Evolutionary conservation across 2,888 invertebrate species (phyloP).

Genomic region (Palloptera scutellata): DNA sequence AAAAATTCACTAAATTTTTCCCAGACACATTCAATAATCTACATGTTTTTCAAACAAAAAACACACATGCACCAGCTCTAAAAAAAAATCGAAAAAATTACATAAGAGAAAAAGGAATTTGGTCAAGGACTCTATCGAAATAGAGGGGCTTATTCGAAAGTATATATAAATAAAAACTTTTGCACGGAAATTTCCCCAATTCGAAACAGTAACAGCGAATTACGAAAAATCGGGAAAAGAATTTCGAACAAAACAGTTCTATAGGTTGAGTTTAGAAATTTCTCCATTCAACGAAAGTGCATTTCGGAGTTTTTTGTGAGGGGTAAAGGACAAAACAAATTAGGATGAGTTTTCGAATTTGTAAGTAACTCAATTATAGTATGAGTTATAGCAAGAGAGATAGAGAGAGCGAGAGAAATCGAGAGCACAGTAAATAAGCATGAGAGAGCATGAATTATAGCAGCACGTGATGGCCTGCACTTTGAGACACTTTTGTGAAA

Average conservation of each 20-base stretch:
- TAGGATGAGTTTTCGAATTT: slow-evolving; percentile 2
- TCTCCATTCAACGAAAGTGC: slow-evolving; percentile 3
- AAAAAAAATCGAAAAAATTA: slow-evolving; percentile 2
- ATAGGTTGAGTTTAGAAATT: not conserved
- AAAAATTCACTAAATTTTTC: no score
- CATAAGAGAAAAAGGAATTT: slow-evolving; percentile 39
- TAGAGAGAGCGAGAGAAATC: slow-evolving; percentile 17
- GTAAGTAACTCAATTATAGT: not conserved
- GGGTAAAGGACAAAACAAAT: slow-evolving; percentile 1
- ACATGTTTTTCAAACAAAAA: not conserved
- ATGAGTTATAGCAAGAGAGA: not conserved
- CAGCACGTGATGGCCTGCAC: slow-evolving; percentile 26
- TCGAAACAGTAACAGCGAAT: slow-evolving; percentile 22
- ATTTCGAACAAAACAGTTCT: not conserved
- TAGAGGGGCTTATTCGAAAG: slow-evolving; percentile 23
- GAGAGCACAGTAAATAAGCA: not conserved
- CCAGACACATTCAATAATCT: not conserved
- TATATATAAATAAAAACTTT: slow-evolving; percentile 11
- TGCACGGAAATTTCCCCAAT: slow-evolving; percentile 20
- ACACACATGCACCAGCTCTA: slow-evolving; percentile 27
- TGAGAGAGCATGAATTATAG: not conserved
- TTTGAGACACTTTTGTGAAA: not conserved
- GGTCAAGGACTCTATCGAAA: slow-evolving; percentile 53
- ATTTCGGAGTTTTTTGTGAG: not conserved
- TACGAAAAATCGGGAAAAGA: not conserved